Base-by-base conservation (phyloP, 1,140 invertebrate genomes). In the Latrodectus geometricus region DNA sequence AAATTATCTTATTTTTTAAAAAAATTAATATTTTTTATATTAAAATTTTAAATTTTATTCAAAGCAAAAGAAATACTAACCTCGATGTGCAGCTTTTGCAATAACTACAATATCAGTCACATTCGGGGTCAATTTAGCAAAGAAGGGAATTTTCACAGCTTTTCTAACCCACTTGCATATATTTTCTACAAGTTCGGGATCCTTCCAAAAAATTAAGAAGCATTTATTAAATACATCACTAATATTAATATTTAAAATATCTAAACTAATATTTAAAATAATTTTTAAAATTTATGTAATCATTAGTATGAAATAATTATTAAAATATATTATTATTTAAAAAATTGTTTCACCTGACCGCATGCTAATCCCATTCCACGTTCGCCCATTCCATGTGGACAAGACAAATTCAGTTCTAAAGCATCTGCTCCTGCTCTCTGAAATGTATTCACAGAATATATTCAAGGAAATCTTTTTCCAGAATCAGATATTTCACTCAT, bases 371-470 rank as follows among this genome's bases (percentile, higher is more conserved):
- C 98, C 98, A 99, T 99, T 75, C 97, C 97, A 79, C 96, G 94
- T 92, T 98, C 97, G 4, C 96, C 97, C 97, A 99, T 99, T 48
- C 98, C 98, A 92, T 99, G 98, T 0, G 98, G 98, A 92, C 98
- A 99, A 0, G 97, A 98, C 8, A 99, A 91, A 93, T 99, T 99
- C 56, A 99, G 91, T 91, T 99, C 98, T 8, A 99, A 92, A 0
- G 96, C 97, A 93, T 99, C 97, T 0, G 98, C 94, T 4, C 98
- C 98, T 14, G 97, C 94, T 8, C 89, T 89, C 91, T 93, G 68
- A 21, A 88, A 88, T 35, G 35, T 35, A 5, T 3, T 35, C 1
- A 35, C 1, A 35, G 35, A 35, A 35, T 3, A 35, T 35, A 35
- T 35, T 35, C 35, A 35, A 35, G 2, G 35, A 35, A 35, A 35